Percentiles rank a stretch among this genome's conserved stretches.
Conservation (phyloP, 2,888 invertebrate genomes). For the Mechanitis mazaeus region DNA sequence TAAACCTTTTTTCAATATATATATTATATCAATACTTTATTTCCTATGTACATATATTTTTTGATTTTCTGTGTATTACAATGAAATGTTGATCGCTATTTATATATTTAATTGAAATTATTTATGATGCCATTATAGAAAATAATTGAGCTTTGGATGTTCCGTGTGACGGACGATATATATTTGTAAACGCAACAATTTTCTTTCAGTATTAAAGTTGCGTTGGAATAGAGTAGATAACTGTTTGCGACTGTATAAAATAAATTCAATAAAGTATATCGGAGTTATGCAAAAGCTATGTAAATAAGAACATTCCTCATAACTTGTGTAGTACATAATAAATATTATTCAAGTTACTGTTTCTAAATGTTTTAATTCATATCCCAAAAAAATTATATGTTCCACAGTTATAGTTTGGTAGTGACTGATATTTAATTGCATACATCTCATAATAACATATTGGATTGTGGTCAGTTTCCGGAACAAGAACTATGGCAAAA, state of each 20-base stretch:
- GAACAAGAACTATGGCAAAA: no score
- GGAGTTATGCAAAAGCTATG: constrained; percentile 65
- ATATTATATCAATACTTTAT: constrained; percentile 20
- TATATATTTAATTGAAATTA: constrained; percentile 28
- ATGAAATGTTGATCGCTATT: constrained; percentile 26
- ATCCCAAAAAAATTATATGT: no score
- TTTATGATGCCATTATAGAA: constrained; percentile 32
- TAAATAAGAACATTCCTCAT: constrained; percentile 78
- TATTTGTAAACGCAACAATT: constrained; percentile 37
- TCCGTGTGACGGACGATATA: constrained; percentile 40
- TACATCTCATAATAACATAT: no score
- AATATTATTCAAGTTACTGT: constrained; percentile 77
- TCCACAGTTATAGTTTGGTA: no score
- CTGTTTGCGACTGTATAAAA: constrained; percentile 41
- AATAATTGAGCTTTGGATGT: constrained; percentile 27
- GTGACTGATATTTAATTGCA: no score
- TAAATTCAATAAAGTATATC: constrained; percentile 45
- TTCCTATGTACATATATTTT: constrained; percentile 28
- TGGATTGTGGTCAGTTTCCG: no score
- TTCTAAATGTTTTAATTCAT: constrained; percentile 54
- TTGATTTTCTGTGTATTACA: constrained; percentile 24
- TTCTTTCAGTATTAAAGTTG: constrained; percentile 62
- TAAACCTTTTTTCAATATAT: constrained; percentile 19
- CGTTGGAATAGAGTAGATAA: constrained; percentile 44
- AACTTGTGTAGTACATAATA: constrained; percentile 77